phyloP scores from a whole-genome alignment of 1,140 invertebrate genomes.

The Euura lappo region DNA sequence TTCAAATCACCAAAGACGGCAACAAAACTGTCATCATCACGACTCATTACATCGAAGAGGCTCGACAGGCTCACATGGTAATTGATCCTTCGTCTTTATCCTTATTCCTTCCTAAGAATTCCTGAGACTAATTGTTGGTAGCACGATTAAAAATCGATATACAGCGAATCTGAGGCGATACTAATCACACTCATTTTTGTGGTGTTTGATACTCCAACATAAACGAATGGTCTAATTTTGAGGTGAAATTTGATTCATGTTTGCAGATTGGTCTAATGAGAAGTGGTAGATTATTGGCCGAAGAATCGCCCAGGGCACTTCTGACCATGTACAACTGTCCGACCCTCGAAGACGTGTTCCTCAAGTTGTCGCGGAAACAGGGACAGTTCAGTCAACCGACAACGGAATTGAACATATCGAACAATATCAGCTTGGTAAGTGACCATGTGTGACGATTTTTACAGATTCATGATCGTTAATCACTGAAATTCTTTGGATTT shows the following conservation, averaged over 20 bases:
- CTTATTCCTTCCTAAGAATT: too few relatives aligned
- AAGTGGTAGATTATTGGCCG: slow-evolving; percentile 87
- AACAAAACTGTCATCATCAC: slow-evolving; percentile 92
- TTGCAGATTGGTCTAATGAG: slow-evolving; percentile 92
- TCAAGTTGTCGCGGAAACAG: slow-evolving; percentile 80
- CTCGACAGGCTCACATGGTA: slow-evolving; percentile 85
- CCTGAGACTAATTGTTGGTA: too few relatives aligned
- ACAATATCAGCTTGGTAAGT: slow-evolving; percentile 76
- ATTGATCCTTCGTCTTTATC: slow-evolving; percentile 22
- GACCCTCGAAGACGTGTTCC: slow-evolving; percentile 91
- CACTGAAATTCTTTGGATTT: background rate
- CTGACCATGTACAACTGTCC: slow-evolving; percentile 83
- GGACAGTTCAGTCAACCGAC: slow-evolving; percentile 63
- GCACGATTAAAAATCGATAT: too few relatives aligned
- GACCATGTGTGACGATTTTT: slow-evolving; percentile 10
- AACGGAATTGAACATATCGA: slow-evolving; percentile 72
- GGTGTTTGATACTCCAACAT: too few relatives aligned
- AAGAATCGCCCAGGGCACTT: slow-evolving; percentile 87
- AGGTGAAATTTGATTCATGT: slow-evolving; percentile 13
- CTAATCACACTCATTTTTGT: too few relatives aligned
- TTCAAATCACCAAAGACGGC: slow-evolving; percentile 80
- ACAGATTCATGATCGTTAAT: background rate
- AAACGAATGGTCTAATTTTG: too few relatives aligned
- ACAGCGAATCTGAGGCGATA: too few relatives aligned
- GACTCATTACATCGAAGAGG: slow-evolving; percentile 94